phyloP scores from a whole-genome alignment of 2,797 vertebrate species.

The Falco cherrug region DNA sequence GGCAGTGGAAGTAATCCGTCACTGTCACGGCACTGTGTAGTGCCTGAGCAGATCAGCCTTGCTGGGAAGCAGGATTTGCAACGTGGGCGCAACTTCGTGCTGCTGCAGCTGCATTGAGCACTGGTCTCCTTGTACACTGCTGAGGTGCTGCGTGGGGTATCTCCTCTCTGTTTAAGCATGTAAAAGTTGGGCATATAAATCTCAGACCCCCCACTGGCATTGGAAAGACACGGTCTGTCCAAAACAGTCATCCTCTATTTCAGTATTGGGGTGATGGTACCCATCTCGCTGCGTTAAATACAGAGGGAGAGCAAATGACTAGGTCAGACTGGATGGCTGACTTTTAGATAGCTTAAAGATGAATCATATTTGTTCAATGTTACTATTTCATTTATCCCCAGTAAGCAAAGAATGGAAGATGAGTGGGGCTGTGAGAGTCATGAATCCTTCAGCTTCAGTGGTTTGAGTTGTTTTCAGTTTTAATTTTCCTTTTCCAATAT shows the following conservation, averaged over 20 bases:
- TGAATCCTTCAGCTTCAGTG: neutral
- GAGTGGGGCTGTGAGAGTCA: neutral
- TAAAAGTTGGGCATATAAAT: neutral
- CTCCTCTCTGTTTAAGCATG: neutral
- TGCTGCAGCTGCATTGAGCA: neutral
- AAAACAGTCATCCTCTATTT: neutral
- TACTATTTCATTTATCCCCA: neutral
- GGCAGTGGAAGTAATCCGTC: neutral
- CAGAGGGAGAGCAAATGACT: neutral
- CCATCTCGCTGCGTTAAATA: neutral
- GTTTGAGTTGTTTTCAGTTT: neutral
- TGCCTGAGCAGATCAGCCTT: neutral
- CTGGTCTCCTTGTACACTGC: neutral
- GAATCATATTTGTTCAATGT: neutral
- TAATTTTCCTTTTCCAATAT: neutral
- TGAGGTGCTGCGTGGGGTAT: neutral
- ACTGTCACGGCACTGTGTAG: neutral
- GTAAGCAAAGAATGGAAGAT: neutral
- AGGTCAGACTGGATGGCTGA: neutral
- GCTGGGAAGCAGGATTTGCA: neutral
- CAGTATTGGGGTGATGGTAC: neutral
- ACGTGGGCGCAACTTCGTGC: rapidly evolving
- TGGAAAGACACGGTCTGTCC: neutral
- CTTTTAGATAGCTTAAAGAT: neutral
- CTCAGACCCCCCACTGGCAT: neutral